phyloP scores from a whole-genome alignment of 2,888 invertebrate species.

The Calameuta idolon region DNA sequence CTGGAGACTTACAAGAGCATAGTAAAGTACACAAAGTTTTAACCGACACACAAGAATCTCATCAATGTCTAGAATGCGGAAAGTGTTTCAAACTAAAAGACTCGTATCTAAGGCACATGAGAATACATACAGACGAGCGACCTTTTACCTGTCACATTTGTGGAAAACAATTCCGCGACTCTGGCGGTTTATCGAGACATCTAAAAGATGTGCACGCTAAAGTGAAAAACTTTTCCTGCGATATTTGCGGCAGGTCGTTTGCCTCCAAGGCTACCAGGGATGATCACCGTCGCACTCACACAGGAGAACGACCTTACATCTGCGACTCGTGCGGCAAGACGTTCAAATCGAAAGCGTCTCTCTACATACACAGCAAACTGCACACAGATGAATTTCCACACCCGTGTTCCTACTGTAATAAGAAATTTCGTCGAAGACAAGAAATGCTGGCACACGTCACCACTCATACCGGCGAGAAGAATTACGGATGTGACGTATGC shows the following conservation, averaged over 20 bases:
- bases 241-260: conserved; percentile 57
- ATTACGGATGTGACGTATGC: conserved; percentile 70
- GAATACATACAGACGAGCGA: conserved; percentile 62
- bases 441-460: conserved; percentile 70
- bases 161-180: conserved; percentile 64
- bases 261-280: conserved; percentile 63
- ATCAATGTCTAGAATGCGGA: conserved; percentile 69
- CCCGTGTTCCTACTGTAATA: conserved; percentile 69
- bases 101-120: conserved; percentile 69
- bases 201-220: conserved; percentile 62
- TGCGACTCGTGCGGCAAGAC: conserved; percentile 68
- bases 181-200: conserved; percentile 61
- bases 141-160: conserved; percentile 65
- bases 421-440: conserved; percentile 70
- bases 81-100: conserved; percentile 68
- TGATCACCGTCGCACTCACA: conserved; percentile 64
- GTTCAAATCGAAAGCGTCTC: conserved; percentile 67
- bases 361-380: conserved; percentile 66
- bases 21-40: conserved; percentile 17
- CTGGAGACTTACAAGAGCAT: conserved; percentile 15
- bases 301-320: conserved; percentile 56
- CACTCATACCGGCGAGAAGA: conserved; percentile 71
- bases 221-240: conserved; percentile 59
- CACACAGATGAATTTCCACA: conserved; percentile 68
- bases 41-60: conserved; percentile 41